Conservation (phyloP, 2,797 vertebrate genomes). For the Cryptoblepharus egeriae region DNA sequence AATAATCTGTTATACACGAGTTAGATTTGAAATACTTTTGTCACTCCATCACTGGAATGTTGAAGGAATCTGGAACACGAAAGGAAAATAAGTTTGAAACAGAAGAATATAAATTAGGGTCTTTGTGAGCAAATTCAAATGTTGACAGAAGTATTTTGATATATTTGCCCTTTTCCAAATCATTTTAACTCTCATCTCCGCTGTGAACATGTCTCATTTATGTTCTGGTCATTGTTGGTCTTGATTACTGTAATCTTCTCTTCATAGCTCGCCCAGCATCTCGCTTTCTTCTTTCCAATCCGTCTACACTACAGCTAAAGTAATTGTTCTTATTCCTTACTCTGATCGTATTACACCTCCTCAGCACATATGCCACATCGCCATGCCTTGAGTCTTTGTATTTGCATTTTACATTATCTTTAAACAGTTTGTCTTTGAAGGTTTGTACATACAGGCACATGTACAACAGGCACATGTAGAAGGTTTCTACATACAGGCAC, state of each 20-base stretch:
- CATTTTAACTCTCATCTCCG: slow-evolving; percentile 9
- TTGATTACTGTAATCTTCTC: slow-evolving; percentile 22
- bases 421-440: not conserved
- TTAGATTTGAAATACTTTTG: not conserved
- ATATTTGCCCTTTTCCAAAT: not conserved
- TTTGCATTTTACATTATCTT: not conserved
- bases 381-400: not conserved
- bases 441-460: no score
- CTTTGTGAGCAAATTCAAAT: not conserved
- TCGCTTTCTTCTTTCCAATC: slow-evolving; percentile 4
- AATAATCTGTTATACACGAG: not conserved
- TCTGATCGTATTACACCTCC: not conserved
- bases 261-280: not conserved
- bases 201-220: slow-evolving; percentile 17
- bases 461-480: no score
- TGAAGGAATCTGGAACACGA: not conserved
- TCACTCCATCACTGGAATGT: not conserved
- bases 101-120: not conserved
- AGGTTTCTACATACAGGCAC: not conserved
- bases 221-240: not conserved
- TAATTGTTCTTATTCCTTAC: not conserved
- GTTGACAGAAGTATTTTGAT: not conserved
- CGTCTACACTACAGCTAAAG: not conserved
- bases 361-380: not conserved
- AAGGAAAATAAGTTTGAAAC: not conserved